A percentile compares a stretch with the other conserved stretches of the same genome.
Conservation (phyloP, 1,140 invertebrate species). For the Scaptomyza graminum region DNA sequence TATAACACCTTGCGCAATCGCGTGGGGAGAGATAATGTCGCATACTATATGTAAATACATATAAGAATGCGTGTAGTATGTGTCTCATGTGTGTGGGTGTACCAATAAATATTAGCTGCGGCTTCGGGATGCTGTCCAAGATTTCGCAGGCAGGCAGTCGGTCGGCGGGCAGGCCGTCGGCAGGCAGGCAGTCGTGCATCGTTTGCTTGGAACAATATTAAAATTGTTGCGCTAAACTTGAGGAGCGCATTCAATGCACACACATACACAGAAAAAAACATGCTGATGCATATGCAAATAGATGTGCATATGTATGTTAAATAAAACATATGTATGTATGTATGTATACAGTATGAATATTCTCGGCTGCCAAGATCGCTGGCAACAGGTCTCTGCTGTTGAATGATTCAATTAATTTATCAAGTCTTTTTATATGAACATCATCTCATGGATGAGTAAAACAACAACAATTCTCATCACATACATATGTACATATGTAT, state of each 20-base stretch:
- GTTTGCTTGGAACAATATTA: constrained; percentile 59
- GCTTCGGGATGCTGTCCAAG: constrained; percentile 7
- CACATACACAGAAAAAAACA: background rate
- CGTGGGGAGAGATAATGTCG: constrained; percentile 63
- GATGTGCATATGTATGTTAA: constrained; percentile 3
- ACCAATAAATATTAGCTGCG: constrained; percentile 37
- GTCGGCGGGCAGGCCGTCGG: constrained; percentile 14
- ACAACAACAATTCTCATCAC: constrained; percentile 23
- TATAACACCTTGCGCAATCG: constrained; percentile 57
- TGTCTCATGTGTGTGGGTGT: constrained; percentile 25
- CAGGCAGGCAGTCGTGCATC: constrained; percentile 28
- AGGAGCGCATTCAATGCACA: constrained; percentile 20
- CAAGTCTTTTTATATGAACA: constrained; percentile 71
- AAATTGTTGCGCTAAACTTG: constrained; percentile 25
- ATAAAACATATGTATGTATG: background rate
- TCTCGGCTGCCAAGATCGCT: constrained; percentile 58
- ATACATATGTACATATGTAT: background rate
- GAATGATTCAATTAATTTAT: constrained; percentile 82
- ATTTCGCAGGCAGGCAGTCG: background rate
- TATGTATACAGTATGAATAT: constrained; percentile 25
- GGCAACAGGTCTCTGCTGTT: constrained; percentile 74
- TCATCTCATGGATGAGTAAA: constrained; percentile 66
- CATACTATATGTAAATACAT: constrained; percentile 16
- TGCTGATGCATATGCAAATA: constrained; percentile 16
- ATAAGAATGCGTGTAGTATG: background rate